phyloP scores from a whole-genome alignment of 1,140 invertebrate species.

The Lepidostoma basale region DNA sequence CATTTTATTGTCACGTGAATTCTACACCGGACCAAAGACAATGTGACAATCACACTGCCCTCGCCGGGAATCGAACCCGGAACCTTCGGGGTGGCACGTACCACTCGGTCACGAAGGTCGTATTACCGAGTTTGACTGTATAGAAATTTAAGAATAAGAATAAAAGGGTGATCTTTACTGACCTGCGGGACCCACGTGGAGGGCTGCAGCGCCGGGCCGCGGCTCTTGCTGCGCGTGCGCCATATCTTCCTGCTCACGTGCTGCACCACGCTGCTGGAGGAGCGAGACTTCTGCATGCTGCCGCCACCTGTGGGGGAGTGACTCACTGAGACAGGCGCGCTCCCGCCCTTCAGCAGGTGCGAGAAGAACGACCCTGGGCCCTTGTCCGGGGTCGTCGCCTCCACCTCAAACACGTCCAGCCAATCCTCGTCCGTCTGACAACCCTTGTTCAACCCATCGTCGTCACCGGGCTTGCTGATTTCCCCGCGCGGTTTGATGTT shows the following conservation, averaged over 20 bases:
- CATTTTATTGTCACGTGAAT: too few relatives aligned
- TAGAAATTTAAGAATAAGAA: too few relatives aligned
- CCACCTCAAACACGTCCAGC: conserved; percentile 61
- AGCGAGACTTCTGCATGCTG: conserved; percentile 87
- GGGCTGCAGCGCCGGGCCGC: conserved; percentile 65
- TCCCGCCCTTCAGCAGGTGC: conserved; percentile 50
- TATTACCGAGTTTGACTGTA: too few relatives aligned
- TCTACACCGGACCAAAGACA: too few relatives aligned
- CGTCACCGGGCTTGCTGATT: conserved; percentile 73
- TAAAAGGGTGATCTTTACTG: too few relatives aligned
- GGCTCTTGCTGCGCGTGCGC: conserved; percentile 79
- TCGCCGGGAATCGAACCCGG: too few relatives aligned
- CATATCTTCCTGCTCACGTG: conserved; percentile 83
- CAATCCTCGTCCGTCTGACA: conserved; percentile 77
- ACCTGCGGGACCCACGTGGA: conserved; percentile 83
- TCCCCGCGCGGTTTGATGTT: conserved; percentile 83
- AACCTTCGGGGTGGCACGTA: too few relatives aligned
- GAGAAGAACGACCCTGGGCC: conserved; percentile 50
- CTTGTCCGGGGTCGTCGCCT: conserved; percentile 50
- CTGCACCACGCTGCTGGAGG: conserved; percentile 83
- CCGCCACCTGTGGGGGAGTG: conserved; percentile 65
- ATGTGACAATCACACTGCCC: too few relatives aligned
- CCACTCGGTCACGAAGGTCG: too few relatives aligned
- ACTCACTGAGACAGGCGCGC: conserved; percentile 66
- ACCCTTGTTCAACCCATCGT: conserved; percentile 73